Conservation (phyloP, 2,113 vertebrate genomes). For the Sakesphorus luctuosus region DNA sequence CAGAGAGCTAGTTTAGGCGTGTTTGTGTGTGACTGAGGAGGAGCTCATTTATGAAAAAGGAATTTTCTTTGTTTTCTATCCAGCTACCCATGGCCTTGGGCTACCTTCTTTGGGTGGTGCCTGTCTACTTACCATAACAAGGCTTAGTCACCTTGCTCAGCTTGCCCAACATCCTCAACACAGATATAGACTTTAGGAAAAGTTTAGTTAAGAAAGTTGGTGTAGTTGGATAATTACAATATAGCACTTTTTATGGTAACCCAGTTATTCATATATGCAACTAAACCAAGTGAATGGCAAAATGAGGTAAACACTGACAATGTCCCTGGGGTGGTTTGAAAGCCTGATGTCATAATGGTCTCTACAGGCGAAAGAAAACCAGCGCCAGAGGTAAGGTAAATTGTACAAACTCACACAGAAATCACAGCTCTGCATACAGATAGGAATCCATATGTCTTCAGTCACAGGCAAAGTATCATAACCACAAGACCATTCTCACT, state of each 20-base stretch:
- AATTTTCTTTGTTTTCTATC: constrained; percentile 65
- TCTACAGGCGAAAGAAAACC: not conserved
- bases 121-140: constrained; percentile 30
- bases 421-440: not conserved
- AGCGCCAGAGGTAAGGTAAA: not conserved
- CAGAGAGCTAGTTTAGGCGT: constrained; percentile 12
- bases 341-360: not conserved
- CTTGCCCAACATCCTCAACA: not conserved
- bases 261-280: not conserved
- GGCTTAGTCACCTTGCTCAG: not conserved
- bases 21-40: constrained; percentile 12
- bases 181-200: not conserved
- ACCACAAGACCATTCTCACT: not conserved
- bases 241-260: not conserved
- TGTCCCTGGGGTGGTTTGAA: not conserved
- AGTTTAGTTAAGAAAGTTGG: not conserved
- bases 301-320: not conserved
- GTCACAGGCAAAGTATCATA: not conserved
- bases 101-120: constrained; percentile 40
- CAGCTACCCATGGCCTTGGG: constrained; percentile 39
- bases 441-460: not conserved
- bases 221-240: not conserved
- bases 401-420: not conserved
- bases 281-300: not conserved
- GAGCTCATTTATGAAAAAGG: constrained; percentile 17